Percentiles rank a stretch among this genome's conserved stretches.
phyloP scores from a whole-genome alignment of 2,113 vertebrate genomes.

The Labeo rohita region DNA sequence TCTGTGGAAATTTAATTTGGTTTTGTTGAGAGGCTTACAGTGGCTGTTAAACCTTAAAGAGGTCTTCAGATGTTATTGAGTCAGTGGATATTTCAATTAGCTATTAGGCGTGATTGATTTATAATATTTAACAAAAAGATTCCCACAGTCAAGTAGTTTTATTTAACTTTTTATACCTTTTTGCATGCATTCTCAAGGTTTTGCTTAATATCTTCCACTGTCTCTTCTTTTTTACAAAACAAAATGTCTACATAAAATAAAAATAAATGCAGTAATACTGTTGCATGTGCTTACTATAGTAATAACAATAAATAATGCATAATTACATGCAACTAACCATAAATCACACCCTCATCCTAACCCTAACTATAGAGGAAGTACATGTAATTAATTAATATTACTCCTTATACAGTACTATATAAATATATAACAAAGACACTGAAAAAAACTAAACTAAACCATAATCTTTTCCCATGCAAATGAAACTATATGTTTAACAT shows the following conservation, averaged over 20 bases:
- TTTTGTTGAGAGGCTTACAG: background rate
- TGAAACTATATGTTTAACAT: background rate
- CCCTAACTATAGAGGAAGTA: too few relatives aligned
- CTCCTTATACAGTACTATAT: background rate
- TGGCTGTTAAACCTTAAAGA: background rate
- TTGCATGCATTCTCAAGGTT: background rate
- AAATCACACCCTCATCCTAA: too few relatives aligned
- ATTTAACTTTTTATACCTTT: background rate
- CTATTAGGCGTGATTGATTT: background rate
- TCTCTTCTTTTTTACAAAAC: too few relatives aligned
- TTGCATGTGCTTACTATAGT: too few relatives aligned
- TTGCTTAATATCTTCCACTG: too few relatives aligned
- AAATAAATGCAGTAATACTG: background rate
- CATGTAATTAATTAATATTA: background rate
- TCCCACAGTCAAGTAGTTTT: background rate
- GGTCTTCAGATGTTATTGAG: background rate
- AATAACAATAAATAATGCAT: too few relatives aligned
- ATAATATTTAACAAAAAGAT: background rate
- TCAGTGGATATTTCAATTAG: conserved; percentile 4
- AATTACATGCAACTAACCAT: too few relatives aligned
- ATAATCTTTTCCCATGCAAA: background rate
- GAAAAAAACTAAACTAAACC: too few relatives aligned
- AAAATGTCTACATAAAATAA: background rate
- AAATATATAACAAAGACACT: background rate
- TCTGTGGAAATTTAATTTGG: background rate